phyloP scores from a whole-genome alignment of 2,888 invertebrate species.

The Chymomyza fuscimana region DNA sequence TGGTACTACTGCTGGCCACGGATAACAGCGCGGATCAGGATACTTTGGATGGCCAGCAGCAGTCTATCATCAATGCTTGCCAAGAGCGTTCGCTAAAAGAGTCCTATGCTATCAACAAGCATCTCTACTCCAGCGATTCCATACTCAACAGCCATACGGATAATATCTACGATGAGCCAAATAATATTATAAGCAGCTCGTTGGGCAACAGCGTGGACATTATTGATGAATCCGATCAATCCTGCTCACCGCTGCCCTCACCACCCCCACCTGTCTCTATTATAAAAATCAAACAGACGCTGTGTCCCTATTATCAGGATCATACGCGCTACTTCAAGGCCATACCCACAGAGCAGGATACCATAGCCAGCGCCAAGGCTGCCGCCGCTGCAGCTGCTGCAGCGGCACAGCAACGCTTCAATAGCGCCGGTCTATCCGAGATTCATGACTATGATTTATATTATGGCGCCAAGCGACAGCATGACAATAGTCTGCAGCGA shows the following conservation, averaged over 20 bases:
- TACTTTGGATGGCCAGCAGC: slow-evolving; percentile 27
- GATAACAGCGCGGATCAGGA: slow-evolving; percentile 15
- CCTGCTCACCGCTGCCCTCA: slow-evolving; percentile 66
- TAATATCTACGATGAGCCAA: slow-evolving; percentile 80
- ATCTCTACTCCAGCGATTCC: slow-evolving; percentile 79
- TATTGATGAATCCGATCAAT: slow-evolving; percentile 70
- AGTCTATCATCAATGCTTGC: background rate
- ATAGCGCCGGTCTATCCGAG: slow-evolving; percentile 75
- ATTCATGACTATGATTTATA: slow-evolving; percentile 79
- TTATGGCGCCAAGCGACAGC: slow-evolving; percentile 71
- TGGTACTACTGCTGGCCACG: slow-evolving; percentile 45
- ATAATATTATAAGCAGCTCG: slow-evolving; percentile 76
- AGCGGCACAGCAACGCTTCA: slow-evolving; percentile 74
- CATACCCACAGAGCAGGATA: slow-evolving; percentile 77
- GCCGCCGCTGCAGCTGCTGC: slow-evolving; percentile 25
- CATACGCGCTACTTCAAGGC: slow-evolving; percentile 77
- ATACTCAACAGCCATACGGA: slow-evolving; percentile 77
- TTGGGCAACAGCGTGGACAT: slow-evolving; percentile 76
- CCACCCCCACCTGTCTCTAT: slow-evolving; percentile 73
- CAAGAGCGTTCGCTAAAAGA: slow-evolving; percentile 66
- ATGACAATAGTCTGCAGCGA: slow-evolving; percentile 60
- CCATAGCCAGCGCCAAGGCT: slow-evolving; percentile 69
- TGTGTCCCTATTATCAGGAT: slow-evolving; percentile 78
- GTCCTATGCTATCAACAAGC: slow-evolving; percentile 75
- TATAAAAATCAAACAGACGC: slow-evolving; percentile 69